phyloP scores from a whole-genome alignment of 1,140 invertebrate genomes.

The Camponotus floridanus region DNA sequence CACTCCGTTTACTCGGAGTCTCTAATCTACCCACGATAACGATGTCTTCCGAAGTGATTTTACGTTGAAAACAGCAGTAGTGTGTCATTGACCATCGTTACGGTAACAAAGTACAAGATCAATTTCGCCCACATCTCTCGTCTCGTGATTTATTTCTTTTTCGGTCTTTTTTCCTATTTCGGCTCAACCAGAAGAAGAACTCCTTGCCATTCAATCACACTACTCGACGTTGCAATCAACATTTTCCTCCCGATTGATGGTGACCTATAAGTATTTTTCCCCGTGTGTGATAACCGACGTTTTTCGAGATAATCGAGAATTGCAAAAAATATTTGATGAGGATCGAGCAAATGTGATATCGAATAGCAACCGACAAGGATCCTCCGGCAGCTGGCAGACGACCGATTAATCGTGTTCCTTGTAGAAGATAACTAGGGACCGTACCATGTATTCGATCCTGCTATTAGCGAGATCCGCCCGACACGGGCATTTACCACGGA shows the following conservation, averaged over 20 bases:
- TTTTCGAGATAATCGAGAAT: background rate
- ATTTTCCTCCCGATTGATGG: background rate
- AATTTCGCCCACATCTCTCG: background rate
- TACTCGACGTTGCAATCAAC: background rate
- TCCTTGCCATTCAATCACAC: background rate
- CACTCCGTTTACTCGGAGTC: slow-evolving; percentile 31
- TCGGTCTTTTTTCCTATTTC: background rate
- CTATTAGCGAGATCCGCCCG: slow-evolving; percentile 61
- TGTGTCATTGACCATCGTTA: slow-evolving; percentile 70
- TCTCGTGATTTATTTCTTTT: background rate
- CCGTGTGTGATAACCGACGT: too few relatives aligned
- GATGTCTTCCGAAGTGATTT: slow-evolving; percentile 65
- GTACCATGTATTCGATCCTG: slow-evolving; percentile 74
- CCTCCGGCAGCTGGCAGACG: background rate
- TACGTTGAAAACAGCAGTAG: slow-evolving; percentile 39
- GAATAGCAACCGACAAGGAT: background rate
- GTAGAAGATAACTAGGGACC: slow-evolving; percentile 39
- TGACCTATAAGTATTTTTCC: slow-evolving; percentile 5
- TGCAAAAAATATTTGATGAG: background rate
- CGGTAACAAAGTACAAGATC: slow-evolving; percentile 57
- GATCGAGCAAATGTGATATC: slow-evolving; percentile 26
- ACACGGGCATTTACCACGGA: slow-evolving; percentile 57
- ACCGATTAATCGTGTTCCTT: slow-evolving; percentile 1
- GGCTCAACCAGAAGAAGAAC: background rate
- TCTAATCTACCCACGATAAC: slow-evolving; percentile 74